Evolutionary conservation across 1,140 invertebrate genomes (phyloP), one percentile per base, ranked within the genome.

Genomic region (Sesamia nonagrioides): DNA sequence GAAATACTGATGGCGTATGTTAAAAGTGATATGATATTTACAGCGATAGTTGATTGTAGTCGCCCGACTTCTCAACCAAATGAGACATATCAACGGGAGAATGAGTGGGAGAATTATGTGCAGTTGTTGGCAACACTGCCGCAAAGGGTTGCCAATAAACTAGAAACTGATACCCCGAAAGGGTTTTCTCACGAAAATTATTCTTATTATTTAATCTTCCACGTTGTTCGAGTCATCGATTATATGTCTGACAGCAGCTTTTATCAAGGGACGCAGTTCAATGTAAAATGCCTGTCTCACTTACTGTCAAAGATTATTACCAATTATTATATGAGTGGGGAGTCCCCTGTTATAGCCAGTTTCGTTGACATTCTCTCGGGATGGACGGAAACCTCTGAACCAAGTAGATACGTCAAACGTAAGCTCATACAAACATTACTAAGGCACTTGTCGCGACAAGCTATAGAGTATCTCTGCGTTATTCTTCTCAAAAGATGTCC

Each of bases 121-220:
- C 97, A 97, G 85, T 85, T 96, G 35, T 75, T 98, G 50, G 89
- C 96, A 0, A 96, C 96, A 1, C 81, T 98, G 61, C 97, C 97
- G 0, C 96, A 95, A 82, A 91, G 96, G 79, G 91, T 98, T 0
- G 96, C 97, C 5, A 98, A 98, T 88, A 95, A 95, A 80, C 78
- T 97, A 8, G 86, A 96, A 56, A 91, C 87, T 0, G 91, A 96
- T 54, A 90, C 96, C 1, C 95, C 96, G 0, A 91, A 95, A 48
- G 93, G 95, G n/a, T 97, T 97, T 87, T 88, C 93, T 0, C 89
- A 95, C 0, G 91, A 95, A n/a, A 93, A 94, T 18, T 97, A 96
- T 88, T 91, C 95, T 1, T 95, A 95, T 77, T 84, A 96, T n/a
- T 83, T 97, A 0, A 89, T 95, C 17, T 95, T 95, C 82, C 96